Base-by-base conservation (phyloP, 2,797 vertebrate genomes). In the Cirrhinus molitorella region DNA sequence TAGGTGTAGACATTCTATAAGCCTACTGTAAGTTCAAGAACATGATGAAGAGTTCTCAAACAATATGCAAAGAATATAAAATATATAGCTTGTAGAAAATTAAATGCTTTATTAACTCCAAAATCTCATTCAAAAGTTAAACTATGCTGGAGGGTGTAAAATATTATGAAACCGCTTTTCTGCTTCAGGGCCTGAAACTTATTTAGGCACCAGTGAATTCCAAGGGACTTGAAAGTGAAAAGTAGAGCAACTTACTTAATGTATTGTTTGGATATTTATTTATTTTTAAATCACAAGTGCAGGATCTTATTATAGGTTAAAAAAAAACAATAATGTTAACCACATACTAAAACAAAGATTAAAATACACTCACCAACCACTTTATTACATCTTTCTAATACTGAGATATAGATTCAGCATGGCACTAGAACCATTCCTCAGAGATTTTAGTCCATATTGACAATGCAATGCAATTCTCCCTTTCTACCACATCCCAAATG, bases 181-280 rank as follows among this genome's bases (percentile, higher is more conserved):
- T 67, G 21, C 31, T 25, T 66, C 25, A 3, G 57, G 25, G 17
- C 19, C 43, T 65, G 40, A 13, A 45, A 28, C 55, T 45, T 28
- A 37, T 43, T 59, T 61, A 19, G 34, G 74, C 55, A 77, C 74
- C 40, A 63, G 16, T 79, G 19, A 79, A 78, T 78, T 49, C 75
- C 59, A 65, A 23, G n/a, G 28, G 23, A 61, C 14, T 61, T 77
- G 16, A 43, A n/a, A n/a, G n/a, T 77, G 55, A 47, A 59, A 19
- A 2, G 17, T 34, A 65, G 16, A 19, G 7, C 28, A 17, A 19
- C 28, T 14, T 3, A 34, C 8, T 51, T 21, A 51, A 14, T 49
- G 23, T 72, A 31, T 31, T 51, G 10, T 49, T 71, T 17, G 23
- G 16, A 28, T 68, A 23, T 45, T 5, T 5, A 67, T 68, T n/a